Evolutionary conservation across 1,140 invertebrate genomes (phyloP).

Genomic region (Macrobrachium rosenbergii): DNA sequence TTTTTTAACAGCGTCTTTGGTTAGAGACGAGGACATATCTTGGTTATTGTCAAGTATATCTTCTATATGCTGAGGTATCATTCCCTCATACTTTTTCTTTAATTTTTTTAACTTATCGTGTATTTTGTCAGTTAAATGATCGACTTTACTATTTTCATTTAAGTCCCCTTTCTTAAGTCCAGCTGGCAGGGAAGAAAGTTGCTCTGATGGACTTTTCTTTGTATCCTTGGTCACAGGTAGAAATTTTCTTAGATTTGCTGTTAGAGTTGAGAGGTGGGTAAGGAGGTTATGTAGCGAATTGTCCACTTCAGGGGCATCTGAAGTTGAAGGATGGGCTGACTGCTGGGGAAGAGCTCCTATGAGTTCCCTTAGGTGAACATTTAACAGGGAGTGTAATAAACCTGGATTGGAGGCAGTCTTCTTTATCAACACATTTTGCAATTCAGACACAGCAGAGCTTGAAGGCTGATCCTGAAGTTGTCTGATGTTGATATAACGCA

Average conservation of each 20-base stretch:
- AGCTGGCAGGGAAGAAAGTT: background rate
- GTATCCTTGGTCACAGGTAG: background rate
- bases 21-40: constrained; percentile 29
- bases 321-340: constrained; percentile 23
- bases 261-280: constrained; percentile 41
- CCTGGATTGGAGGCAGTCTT: constrained; percentile 57
- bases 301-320: constrained; percentile 20
- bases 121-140: constrained; percentile 37
- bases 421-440: constrained; percentile 48
- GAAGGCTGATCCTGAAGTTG: constrained; percentile 33
- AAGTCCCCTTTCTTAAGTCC: constrained; percentile 40
- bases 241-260: constrained; percentile 25
- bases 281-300: constrained; percentile 38
- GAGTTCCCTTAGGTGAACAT: constrained; percentile 54
- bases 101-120: constrained; percentile 51
- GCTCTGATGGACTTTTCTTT: background rate
- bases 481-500: constrained; percentile 41
- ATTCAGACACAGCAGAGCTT: constrained; percentile 32
- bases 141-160: constrained; percentile 42
- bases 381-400: constrained; percentile 46
- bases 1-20: constrained; percentile 54
- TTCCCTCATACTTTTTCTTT: constrained; percentile 35
- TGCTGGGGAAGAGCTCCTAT: constrained; percentile 48
- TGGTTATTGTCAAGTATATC: constrained; percentile 4
- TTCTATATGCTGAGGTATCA: constrained; percentile 8